Base-by-base conservation (phyloP, 2,888 invertebrate species). In the Penaeus monodon region DNA sequence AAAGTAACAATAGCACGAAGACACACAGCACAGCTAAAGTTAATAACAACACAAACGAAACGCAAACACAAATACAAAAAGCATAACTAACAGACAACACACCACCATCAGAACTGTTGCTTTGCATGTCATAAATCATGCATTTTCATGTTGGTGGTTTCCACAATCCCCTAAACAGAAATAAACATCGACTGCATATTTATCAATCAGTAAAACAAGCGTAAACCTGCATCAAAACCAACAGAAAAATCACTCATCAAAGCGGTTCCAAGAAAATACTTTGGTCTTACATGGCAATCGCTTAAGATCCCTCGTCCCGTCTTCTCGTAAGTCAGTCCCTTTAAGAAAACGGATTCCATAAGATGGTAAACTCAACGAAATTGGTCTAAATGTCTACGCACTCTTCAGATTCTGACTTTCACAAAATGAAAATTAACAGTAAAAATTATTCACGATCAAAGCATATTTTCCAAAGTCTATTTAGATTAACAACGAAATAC, bases 291-390 rank as follows among this genome's bases (percentile, higher is more conserved):
- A 65, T 74, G 88, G 38, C 66, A 73, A n/a, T 66, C 68, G 22
- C 8, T 22, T 38, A 22, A 27, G 24, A 20, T 24, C 49, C 29
- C 76, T 64, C 29, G 73, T 73, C 65, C 74, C 78, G 66, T 77
- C 88, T 66, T 82, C 88, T 57, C 85, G 83, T n/a, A 83, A 78
- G 73, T 76, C 89, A 29, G 80, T 74, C 33, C 83, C 81, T 84
- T 74, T 65, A 65, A 81, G 84, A 81, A 86, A 78, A 84, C 81
- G 81, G 85, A 33, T n/a, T 27, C 29, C 24, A n/a, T 77, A 44
- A 68, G 8, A 84, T 24, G 77, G 77, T 10, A 57, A 27, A 84
- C 84, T 77, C 27, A 44, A 44, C 14, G 12, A 57, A 57, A 57
- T 57, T 57, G 57, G 12, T 57, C 17, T 57, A 57, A 57, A 14